A percentile compares a stretch with the other conserved stretches of the same genome.
Conservation (phyloP, 1,140 invertebrate species). For the Eumaeus atala region DNA sequence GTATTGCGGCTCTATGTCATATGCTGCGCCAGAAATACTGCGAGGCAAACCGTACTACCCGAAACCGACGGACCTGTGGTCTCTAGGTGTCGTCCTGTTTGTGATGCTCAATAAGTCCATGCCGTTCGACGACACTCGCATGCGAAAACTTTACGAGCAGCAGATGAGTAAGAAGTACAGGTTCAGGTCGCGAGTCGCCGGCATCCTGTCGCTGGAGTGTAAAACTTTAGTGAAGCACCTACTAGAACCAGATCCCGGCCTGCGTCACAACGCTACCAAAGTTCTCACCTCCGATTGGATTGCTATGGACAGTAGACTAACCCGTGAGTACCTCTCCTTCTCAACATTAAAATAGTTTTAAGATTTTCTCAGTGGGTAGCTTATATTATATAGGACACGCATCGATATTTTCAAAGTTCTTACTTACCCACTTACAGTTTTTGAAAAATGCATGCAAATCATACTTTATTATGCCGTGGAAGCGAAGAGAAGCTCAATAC, state of each 20-base stretch:
- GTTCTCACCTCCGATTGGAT: conserved; percentile 61
- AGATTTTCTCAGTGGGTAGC: no score
- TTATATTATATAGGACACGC: no score
- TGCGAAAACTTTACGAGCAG: conserved; percentile 80
- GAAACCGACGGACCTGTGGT: conserved; percentile 81
- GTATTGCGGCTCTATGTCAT: conserved; percentile 83
- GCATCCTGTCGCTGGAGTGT: conserved; percentile 65
- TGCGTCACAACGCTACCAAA: conserved; percentile 49
- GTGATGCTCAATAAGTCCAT: conserved; percentile 85
- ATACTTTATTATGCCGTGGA: no score
- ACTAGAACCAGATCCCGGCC: conserved; percentile 78
- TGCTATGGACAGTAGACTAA: conserved; percentile 68
- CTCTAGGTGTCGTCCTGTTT: conserved; percentile 80
- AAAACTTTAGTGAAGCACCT: conserved; percentile 75
- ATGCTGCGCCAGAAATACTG: conserved; percentile 82
- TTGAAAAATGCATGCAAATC: no score
- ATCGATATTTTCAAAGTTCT: no score
- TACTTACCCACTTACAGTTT: no score
- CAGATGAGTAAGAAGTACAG: conserved; percentile 77
- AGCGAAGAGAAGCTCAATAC: no score
- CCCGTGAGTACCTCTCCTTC: conserved; percentile 56
- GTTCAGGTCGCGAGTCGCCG: conserved; percentile 77
- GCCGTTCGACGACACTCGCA: conserved; percentile 87
- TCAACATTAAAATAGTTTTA: no score
- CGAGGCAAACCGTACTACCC: conserved; percentile 78